Percentiles rank a stretch among this genome's conserved stretches.
These are phyloP conservation scores for Scolopax rusticola DNA, from an alignment of 2,797 vertebrate species.

Conservation along the genomic window DNA sequence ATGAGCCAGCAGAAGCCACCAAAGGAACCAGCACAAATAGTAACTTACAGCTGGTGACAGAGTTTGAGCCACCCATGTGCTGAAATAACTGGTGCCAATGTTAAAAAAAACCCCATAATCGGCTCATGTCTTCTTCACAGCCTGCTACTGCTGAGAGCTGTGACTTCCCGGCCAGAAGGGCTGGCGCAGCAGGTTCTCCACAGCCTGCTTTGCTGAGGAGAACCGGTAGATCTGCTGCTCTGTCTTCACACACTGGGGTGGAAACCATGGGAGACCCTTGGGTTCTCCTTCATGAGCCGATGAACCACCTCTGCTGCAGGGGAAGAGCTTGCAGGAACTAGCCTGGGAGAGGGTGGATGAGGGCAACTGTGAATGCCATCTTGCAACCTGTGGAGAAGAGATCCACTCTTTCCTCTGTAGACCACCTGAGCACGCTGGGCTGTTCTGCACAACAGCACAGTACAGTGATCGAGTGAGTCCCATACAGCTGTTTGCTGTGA, in stretches of 20 bases:
- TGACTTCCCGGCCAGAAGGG: not conserved
- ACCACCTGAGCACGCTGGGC: accelerated
- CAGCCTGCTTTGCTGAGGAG: not conserved
- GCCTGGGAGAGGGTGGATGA: not conserved
- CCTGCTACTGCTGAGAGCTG: not conserved
- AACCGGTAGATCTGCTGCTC: not conserved
- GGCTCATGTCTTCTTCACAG: not conserved
- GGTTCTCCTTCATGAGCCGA: not conserved
- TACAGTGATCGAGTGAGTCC: not conserved
- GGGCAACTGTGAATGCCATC: not conserved
- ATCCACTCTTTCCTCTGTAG: not conserved
- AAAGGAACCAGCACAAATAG: not conserved
- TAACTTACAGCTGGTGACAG: not conserved
- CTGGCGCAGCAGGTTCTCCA: not conserved
- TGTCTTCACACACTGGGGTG: not conserved
- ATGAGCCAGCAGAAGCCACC: not conserved
- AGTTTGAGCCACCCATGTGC: not conserved
- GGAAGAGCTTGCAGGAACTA: not conserved
- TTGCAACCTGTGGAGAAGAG: not conserved
- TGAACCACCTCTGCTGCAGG: not conserved
- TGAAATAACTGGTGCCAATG: not conserved
- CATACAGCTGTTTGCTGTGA: not conserved
- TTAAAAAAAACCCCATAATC: not conserved
- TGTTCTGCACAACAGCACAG: not conserved
- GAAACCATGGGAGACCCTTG: not conserved